Conservation (phyloP, 2,888 invertebrate species). For the Aphodius sticticus region DNA sequence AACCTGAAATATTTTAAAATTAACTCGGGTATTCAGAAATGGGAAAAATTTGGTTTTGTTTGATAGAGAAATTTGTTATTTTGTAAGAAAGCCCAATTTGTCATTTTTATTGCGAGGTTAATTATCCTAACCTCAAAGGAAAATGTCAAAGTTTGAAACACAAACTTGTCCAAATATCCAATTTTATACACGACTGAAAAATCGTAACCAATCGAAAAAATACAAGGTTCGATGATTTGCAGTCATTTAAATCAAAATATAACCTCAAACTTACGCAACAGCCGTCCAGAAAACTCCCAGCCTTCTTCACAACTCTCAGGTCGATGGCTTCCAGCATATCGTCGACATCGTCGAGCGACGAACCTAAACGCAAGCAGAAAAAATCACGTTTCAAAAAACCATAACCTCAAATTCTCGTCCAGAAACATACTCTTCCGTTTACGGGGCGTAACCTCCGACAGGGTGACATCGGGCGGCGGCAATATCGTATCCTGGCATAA, state of each 20-base stretch:
- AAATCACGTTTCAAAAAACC: not conserved
- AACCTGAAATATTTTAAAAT: no score
- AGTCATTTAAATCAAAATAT: not conserved
- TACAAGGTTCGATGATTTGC: not conserved
- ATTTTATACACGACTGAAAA: not conserved
- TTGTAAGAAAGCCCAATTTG: no score
- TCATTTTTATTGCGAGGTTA: no score
- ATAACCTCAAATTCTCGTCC: not conserved
- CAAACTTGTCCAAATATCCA: not conserved
- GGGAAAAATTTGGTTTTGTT: no score
- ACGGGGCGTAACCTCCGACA: constrained; percentile 5
- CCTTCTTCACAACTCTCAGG: constrained; percentile 72
- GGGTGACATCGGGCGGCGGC: constrained; percentile 15
- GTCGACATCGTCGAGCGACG: constrained; percentile 41
- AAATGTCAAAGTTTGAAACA: no score
- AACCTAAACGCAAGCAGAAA: constrained; percentile 31
- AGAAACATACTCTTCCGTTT: constrained; percentile 26
- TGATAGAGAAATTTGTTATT: no score
- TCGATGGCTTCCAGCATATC: constrained; percentile 62
- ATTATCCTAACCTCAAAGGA: no score
- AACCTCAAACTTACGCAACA: constrained; percentile 72
- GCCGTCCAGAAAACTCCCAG: constrained; percentile 87
- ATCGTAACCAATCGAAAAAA: not conserved
- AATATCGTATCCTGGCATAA: constrained; percentile 40
- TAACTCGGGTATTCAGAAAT: no score